phyloP scores from a whole-genome alignment of 2,888 invertebrate genomes.

The Campaea margaritaria region DNA sequence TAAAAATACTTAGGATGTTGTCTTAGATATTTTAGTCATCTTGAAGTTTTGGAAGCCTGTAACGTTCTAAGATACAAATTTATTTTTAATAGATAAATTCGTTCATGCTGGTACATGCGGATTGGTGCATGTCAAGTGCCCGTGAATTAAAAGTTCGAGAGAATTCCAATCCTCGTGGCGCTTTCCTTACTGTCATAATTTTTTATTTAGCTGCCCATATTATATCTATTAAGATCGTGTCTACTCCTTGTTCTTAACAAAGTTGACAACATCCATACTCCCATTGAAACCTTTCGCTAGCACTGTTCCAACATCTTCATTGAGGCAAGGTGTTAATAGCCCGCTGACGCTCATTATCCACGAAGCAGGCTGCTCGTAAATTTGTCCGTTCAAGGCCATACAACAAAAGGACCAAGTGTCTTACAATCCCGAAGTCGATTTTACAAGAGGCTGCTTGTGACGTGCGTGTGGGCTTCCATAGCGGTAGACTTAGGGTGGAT shows the following conservation, averaged over 20 bases:
- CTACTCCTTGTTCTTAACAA: slow-evolving; percentile 17
- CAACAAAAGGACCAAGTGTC: slow-evolving; percentile 79
- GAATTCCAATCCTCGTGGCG: no score
- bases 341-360: slow-evolving; percentile 75
- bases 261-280: no score
- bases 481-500: slow-evolving; percentile 55
- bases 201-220: neutral
- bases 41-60: no score
- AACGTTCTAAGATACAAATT: no score
- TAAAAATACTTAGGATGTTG: no score
- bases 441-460: slow-evolving; percentile 79
- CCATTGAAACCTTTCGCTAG: slow-evolving; percentile 27
- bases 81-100: no score
- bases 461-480: slow-evolving; percentile 78
- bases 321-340: slow-evolving; percentile 80
- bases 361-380: slow-evolving; percentile 75
- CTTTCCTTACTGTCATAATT: neutral
- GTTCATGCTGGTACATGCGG: no score
- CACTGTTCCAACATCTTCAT: slow-evolving; percentile 65
- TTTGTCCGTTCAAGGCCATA: slow-evolving; percentile 76
- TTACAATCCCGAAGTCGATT: slow-evolving; percentile 78
- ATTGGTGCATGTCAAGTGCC: no score
- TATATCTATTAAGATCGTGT: neutral
- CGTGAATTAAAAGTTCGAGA: no score
- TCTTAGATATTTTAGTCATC: no score